Conservation (phyloP, 2,888 invertebrate genomes). For the Acleris emargana region DNA sequence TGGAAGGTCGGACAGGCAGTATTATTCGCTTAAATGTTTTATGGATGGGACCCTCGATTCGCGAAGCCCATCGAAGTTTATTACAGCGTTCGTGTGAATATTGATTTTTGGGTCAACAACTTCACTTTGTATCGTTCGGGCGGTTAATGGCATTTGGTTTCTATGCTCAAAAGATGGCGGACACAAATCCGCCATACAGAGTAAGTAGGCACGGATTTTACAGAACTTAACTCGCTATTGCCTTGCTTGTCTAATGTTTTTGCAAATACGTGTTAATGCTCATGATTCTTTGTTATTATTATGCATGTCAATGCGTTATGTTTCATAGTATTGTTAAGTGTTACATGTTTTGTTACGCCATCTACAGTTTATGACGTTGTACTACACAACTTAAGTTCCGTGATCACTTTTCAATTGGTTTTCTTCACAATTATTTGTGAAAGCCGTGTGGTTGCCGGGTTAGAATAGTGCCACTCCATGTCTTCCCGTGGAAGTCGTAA, state of each 20-base stretch:
- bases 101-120: constrained; percentile 80
- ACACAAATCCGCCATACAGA: constrained; percentile 46
- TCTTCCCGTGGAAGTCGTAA: too few species aligned
- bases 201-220: constrained; percentile 2
- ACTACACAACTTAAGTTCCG: too few species aligned
- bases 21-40: constrained; percentile 64
- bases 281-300: constrained; percentile 13
- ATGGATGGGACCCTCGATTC: constrained; percentile 75
- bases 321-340: constrained; percentile 9
- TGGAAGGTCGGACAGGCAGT: constrained; percentile 47
- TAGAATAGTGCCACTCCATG: too few species aligned
- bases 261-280: constrained; percentile 17
- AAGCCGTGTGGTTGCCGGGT: too few species aligned
- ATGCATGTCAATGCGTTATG: constrained; percentile 2
- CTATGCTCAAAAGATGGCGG: constrained; percentile 52
- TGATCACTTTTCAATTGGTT: neutral
- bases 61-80: constrained; percentile 74
- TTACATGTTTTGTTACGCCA: constrained; percentile 4
- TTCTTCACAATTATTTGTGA: too few species aligned
- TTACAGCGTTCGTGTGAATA: constrained; percentile 73
- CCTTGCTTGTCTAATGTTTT: constrained; percentile 10
- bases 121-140: constrained; percentile 63
- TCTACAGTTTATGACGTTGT: neutral
- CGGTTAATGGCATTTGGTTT: constrained; percentile 54
- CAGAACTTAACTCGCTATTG: constrained; percentile 13